Evolutionary conservation across 2,888 invertebrate genomes (phyloP), one percentile per base, ranked within the genome.

Genomic region (Salticus scenicus): DNA sequence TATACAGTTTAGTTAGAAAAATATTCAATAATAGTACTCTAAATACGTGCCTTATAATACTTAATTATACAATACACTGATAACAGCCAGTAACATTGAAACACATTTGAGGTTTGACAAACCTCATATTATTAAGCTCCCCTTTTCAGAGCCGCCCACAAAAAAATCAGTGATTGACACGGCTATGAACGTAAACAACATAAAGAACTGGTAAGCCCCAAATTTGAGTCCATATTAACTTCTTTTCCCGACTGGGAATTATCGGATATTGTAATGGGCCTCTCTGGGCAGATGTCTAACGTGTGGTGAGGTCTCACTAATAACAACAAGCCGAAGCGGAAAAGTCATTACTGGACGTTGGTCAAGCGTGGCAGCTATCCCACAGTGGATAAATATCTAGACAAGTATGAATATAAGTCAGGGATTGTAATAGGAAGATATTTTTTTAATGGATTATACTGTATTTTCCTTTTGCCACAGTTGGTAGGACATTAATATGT

Each of bases 331-430:
- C 64, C 14, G 63, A 30, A 12, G 74, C 63, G 41, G 64, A 57
- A 74, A 82, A 82, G 75, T 76, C 82, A 82, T 82, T 71, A 82
- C 47, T 51, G 73, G 67, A 67, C 81, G 33, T 27, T 37, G 82
- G 82, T 82, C 82, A 71, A 51, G 70, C 82, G 57, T 71, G 24
- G 24, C 24, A 24, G 24, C 57, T 12, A 24, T 24, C 24, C 57
- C 57, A 20, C 57, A 57, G 7, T 24, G 24, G 4, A 37, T 37
- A n/a, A n/a, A n/a, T n/a, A n/a, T n/a, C n/a, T n/a, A n/a, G n/a
- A n/a, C n/a, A n/a, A 37, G 37, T 37, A 57, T 57, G 24, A 1
- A 24, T 57, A 24, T n/a, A 24, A 24, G 30, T 66, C 66, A 30
- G 66, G 66, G 31, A 42, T 42, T 42, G 42, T 42, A 42, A 42